These are phyloP conservation scores for Caenorhabditis sinica DNA, from an alignment of 2,888 invertebrate species.

Conservation along the genomic window DNA sequence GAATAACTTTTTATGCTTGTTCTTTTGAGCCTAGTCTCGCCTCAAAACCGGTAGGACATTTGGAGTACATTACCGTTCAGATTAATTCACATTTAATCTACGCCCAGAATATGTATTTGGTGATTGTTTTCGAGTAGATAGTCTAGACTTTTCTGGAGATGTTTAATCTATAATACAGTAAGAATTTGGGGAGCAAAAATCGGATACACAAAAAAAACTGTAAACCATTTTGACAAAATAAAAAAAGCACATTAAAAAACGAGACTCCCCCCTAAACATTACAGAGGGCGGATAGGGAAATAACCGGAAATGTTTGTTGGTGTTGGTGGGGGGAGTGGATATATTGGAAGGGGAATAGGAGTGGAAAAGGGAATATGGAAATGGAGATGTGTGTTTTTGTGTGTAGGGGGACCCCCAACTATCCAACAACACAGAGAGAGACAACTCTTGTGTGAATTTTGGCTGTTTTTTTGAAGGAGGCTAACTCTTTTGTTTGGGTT, in stretches of 20 bases:
- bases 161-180: too few relatives aligned
- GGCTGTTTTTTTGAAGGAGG: background rate
- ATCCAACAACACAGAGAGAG: constrained; percentile 4
- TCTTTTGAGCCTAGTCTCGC: too few relatives aligned
- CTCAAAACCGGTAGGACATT: too few relatives aligned
- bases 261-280: background rate
- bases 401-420: background rate
- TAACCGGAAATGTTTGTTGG: constrained; percentile 53
- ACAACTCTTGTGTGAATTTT: too few relatives aligned
- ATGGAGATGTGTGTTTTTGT: constrained; percentile 2
- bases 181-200: too few relatives aligned
- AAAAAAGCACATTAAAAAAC: background rate
- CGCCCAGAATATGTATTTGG: too few relatives aligned
- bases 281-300: background rate
- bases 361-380: constrained; percentile 13
- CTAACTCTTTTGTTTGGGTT: background rate
- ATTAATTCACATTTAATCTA: too few relatives aligned
- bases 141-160: too few relatives aligned
- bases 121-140: too few relatives aligned
- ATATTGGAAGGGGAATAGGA: background rate
- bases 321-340: background rate
- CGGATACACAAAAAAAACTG: too few relatives aligned
- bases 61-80: too few relatives aligned
- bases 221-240: background rate
- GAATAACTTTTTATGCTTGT: too few relatives aligned